Base-by-base conservation (phyloP, 2,888 invertebrate genomes). In the Podotricha telesiphe region DNA sequence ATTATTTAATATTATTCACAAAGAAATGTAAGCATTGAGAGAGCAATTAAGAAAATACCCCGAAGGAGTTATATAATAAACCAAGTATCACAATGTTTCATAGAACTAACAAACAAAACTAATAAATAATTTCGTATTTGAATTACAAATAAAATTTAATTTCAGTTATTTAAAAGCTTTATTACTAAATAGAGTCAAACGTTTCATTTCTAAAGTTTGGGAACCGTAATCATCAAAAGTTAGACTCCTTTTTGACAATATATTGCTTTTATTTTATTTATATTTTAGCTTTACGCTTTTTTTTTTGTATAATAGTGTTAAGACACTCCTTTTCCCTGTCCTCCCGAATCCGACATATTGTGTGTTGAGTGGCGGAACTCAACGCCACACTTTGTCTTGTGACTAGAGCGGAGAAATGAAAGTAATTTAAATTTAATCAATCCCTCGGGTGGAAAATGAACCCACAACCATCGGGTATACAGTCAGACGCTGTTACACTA, bases 1-100 rank as follows among this genome's bases (percentile, higher is more conserved):
- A 40, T 55, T 34, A 66, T 71, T 69, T 59, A 67, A 64, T 63
- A 69, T 72, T 65, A 64, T 50, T 45, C 61, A 69, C 69, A 65
- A 67, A 72, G 20, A 47, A n/a, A n/a, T 40, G 55, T 51, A 59
- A 64, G 45, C 15, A 72, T 50, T 69, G 53, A 59, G 34, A 55
- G n/a, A 66, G 47, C 67, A 72, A 72, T 62, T 65, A 67, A 34
- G 48, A 47, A 34, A 42, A 50, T n/a, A 48, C 50, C 61, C 42
- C 50, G 48, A 67, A 50, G 67, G 67, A 67, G 56, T 50, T 65
- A 51, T 67, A 69, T 64, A 72, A 69, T 69, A 65, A 67, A 65
- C 17, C 55, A 69, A 65, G 42, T 62, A 67, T 51, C 37, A 63
- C 20, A 69, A 62, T 28, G 56, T 20, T 37, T 42, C 48, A 50